Conservation (phyloP, 2,797 vertebrate genomes). For the Scyliorhinus canicula region DNA sequence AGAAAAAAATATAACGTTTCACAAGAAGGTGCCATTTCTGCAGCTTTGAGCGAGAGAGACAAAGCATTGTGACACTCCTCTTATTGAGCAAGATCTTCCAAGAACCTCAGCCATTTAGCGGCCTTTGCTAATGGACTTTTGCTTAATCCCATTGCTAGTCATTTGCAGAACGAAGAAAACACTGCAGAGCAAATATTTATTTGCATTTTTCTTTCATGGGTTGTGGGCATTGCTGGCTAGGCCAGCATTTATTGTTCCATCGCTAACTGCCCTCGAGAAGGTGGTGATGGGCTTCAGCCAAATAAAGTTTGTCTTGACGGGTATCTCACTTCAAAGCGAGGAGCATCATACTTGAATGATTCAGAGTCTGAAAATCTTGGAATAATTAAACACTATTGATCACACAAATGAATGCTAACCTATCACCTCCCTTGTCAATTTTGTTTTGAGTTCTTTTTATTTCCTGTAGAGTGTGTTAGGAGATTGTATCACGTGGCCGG, state of each 20-base stretch:
- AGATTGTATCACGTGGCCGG: neutral
- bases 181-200: neutral
- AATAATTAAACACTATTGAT: neutral
- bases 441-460: neutral
- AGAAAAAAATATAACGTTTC: neutral
- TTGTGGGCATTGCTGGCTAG: too few species aligned
- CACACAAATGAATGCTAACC: neutral
- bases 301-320: neutral
- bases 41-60: neutral
- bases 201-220: too few species aligned
- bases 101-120: neutral
- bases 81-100: neutral
- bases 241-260: too few species aligned
- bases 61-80: neutral
- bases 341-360: neutral
- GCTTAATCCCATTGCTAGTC: neutral
- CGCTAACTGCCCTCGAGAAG: neutral
- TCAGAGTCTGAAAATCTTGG: neutral
- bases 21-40: neutral
- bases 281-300: too few species aligned
- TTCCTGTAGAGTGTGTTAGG: neutral
- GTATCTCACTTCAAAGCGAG: neutral
- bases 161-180: neutral
- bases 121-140: neutral
- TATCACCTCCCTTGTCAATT: neutral